A percentile compares a stretch with the other conserved stretches of the same genome.
These are phyloP conservation scores for Chloropsis hardwickii DNA, from an alignment of 2,113 vertebrate species.

Conservation along the genomic window DNA sequence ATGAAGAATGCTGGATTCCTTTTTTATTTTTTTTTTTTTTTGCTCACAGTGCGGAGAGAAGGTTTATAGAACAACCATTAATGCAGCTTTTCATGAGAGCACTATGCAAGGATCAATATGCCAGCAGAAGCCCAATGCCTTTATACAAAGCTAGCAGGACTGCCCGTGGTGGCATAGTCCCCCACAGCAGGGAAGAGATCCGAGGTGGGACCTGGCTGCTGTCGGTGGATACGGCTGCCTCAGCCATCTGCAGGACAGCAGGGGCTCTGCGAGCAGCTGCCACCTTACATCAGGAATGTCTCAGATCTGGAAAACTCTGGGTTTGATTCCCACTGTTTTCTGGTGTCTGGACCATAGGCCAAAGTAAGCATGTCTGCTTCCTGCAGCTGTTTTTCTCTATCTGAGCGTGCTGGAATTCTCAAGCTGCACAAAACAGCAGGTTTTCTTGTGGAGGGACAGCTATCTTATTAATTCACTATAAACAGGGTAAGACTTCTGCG, in stretches of 20 bases:
- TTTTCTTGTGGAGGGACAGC: not conserved
- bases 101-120: not conserved
- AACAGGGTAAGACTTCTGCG: not conserved
- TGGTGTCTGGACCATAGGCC: not conserved
- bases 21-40: not conserved
- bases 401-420: not conserved
- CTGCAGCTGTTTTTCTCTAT: not conserved
- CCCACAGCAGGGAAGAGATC: not conserved
- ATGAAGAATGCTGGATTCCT: not conserved
- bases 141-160: not conserved
- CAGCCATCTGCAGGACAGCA: not conserved
- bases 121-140: not conserved
- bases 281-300: not conserved
- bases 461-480: not conserved
- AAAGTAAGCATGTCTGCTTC: not conserved
- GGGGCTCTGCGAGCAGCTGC: not conserved
- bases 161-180: fast-evolving
- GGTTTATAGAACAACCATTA: not conserved
- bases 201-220: not conserved
- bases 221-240: fast-evolving
- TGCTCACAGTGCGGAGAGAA: not conserved
- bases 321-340: not conserved
- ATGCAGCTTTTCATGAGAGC: not conserved
- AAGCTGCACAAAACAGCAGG: not conserved
- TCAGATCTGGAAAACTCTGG: not conserved